Percentiles rank a stretch among this genome's conserved stretches.
phyloP scores from a whole-genome alignment of 2,888 invertebrate genomes.

The Argyresthia goedartella region DNA sequence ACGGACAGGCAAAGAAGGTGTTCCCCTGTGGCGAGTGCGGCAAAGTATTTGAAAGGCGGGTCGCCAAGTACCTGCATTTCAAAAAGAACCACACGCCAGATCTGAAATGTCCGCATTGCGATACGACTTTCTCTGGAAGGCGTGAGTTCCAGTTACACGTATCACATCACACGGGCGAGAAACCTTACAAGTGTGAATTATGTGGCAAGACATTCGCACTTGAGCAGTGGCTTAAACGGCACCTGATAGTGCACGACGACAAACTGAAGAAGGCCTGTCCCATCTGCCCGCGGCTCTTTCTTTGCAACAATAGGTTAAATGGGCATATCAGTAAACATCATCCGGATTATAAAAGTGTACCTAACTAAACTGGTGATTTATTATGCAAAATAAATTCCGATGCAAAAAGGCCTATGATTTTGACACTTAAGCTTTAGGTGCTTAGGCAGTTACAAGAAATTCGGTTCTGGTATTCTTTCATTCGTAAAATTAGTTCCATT shows the following conservation, averaged over 20 bases:
- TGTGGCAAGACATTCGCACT: conserved; percentile 6
- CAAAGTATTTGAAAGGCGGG: conserved; percentile 7
- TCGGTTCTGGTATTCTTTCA: too few relatives aligned
- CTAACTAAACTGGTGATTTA: too few relatives aligned
- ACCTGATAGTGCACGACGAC: conserved; percentile 2
- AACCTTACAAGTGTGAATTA: conserved; percentile 6
- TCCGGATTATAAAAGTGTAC: neutral
- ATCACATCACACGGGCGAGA: conserved; percentile 7
- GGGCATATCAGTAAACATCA: neutral
- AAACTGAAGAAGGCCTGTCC: neutral
- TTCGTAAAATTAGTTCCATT: too few relatives aligned
- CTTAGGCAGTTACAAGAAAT: too few relatives aligned
- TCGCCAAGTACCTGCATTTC: conserved; percentile 8
- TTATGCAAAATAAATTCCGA: too few relatives aligned
- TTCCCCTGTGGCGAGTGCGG: conserved; percentile 11
- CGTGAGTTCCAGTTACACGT: conserved; percentile 15
- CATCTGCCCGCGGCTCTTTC: neutral
- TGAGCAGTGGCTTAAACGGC: neutral
- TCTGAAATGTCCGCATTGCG: neutral
- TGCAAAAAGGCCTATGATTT: too few relatives aligned
- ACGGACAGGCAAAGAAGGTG: conserved; percentile 6
- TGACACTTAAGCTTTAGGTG: too few relatives aligned
- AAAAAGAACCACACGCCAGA: conserved; percentile 8
- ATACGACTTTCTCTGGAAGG: neutral
- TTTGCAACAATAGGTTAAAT: neutral